Conservation (phyloP, 2,888 invertebrate species). For the Drosophila basisetae region DNA sequence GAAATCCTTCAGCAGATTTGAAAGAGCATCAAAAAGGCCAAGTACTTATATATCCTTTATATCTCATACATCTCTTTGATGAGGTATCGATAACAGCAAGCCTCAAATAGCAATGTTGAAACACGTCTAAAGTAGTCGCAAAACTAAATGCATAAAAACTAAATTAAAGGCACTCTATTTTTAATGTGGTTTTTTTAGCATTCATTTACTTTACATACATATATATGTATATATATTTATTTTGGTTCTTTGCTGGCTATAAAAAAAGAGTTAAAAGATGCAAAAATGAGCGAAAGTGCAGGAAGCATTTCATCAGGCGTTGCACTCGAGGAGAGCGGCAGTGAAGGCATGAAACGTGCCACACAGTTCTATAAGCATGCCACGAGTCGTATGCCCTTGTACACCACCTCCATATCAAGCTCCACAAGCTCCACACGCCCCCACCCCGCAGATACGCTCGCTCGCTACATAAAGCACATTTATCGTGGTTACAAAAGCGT, state of each 20-base stretch:
- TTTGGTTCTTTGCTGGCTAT: conserved; percentile 33
- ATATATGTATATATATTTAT: conserved; percentile 2
- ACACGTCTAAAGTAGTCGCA: too few relatives aligned
- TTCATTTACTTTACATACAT: conserved; percentile 13
- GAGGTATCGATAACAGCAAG: too few relatives aligned
- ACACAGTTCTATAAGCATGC: conserved; percentile 33
- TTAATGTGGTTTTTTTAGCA: conserved; percentile 7
- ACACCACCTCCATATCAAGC: not conserved
- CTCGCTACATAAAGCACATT: conserved; percentile 78
- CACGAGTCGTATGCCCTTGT: conserved; percentile 25
- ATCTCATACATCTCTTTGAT: too few relatives aligned
- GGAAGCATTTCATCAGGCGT: conserved; percentile 79
- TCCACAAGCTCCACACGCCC: not conserved
- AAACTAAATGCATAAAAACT: too few relatives aligned
- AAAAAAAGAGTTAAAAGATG: conserved; percentile 50
- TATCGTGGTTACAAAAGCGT: conserved; percentile 81
- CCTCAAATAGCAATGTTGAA: too few relatives aligned
- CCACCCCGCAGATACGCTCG: conserved; percentile 31
- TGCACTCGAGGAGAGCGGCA: not conserved
- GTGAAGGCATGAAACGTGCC: conserved; percentile 4
- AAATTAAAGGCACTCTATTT: not conserved
- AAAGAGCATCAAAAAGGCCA: not conserved
- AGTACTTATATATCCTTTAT: not conserved
- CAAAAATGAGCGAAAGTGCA: conserved; percentile 68
- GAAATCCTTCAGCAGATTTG: not conserved